A percentile compares a stretch with the other conserved stretches of the same genome.
Evolutionary conservation across 2,113 vertebrate genomes (phyloP).

Genomic region (Sapayoa aenigma): DNA sequence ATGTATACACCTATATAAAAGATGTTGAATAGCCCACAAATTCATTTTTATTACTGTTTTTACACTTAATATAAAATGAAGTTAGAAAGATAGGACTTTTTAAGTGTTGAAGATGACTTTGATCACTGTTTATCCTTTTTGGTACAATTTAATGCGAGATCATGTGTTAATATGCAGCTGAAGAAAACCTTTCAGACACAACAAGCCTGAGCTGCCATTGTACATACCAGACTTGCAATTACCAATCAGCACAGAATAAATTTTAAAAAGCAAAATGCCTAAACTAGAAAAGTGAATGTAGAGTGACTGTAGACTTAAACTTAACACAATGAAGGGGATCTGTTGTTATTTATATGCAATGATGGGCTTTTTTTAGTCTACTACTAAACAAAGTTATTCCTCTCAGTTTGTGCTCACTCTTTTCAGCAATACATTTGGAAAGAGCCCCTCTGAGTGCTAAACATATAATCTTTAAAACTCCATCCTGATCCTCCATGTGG

Average conservation of each 20-base stretch:
- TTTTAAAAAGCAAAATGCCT: background rate
- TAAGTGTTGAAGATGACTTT: conserved; percentile 56
- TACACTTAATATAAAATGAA: conserved; percentile 32
- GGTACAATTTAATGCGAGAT: conserved; percentile 51
- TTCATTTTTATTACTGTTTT: conserved; percentile 43
- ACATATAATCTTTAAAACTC: background rate
- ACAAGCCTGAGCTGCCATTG: conserved; percentile 33
- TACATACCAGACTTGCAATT: conserved; percentile 36
- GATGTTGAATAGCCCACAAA: conserved; percentile 28
- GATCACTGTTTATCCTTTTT: conserved; percentile 60
- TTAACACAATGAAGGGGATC: background rate
- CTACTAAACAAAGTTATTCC: background rate
- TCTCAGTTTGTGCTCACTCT: background rate
- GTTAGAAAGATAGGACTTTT: conserved; percentile 19
- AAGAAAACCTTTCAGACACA: conserved; percentile 49
- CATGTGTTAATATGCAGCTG: conserved; percentile 62
- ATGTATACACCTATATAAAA: conserved; percentile 9
- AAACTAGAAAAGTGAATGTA: background rate
- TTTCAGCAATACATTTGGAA: background rate
- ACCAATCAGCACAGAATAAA: conserved; percentile 50
- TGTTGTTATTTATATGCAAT: background rate
- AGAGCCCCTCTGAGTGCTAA: background rate
- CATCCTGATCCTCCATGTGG: background rate
- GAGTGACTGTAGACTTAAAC: background rate
- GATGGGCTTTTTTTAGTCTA: background rate